These are phyloP conservation scores for Chaenodraco wilsoni DNA, from an alignment of 2,797 vertebrate species.

Conservation along the genomic window DNA sequence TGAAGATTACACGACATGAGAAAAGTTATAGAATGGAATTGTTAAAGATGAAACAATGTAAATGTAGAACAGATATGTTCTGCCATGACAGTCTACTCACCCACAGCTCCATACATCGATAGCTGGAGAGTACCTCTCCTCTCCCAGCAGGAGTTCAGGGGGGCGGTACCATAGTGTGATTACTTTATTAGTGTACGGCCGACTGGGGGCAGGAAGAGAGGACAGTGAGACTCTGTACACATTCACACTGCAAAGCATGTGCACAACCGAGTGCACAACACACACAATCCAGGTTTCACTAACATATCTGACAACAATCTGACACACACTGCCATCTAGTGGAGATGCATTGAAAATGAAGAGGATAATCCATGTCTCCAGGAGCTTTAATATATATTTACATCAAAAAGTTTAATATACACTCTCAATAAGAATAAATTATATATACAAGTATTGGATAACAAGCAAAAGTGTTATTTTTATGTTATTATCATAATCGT, in stretches of 20 bases:
- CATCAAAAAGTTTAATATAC: too few species aligned
- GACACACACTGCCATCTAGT: conserved; percentile 62
- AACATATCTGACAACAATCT: neutral
- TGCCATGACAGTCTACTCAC: conserved; percentile 80
- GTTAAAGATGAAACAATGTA: neutral
- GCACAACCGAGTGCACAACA: conserved; percentile 4
- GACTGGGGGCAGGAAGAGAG: conserved; percentile 79
- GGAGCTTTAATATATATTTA: neutral
- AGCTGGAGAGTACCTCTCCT: conserved; percentile 94
- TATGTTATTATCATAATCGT: too few species aligned
- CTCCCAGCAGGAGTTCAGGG: conserved; percentile 86
- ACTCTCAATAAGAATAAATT: too few species aligned
- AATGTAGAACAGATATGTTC: neutral
- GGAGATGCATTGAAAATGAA: conserved; percentile 16
- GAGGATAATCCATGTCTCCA: neutral
- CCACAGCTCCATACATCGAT: conserved; percentile 99
- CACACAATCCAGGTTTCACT: conserved; percentile 21
- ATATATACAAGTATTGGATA: too few species aligned
- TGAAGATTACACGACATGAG: neutral
- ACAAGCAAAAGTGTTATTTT: too few species aligned
- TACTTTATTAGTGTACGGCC: conserved; percentile 99
- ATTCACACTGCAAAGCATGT: neutral
- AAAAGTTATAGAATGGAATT: too few species aligned
- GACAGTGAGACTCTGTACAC: neutral
- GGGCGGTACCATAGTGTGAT: conserved; percentile 99